These are phyloP conservation scores for Tauraco hartlaubi DNA, from an alignment of 2,797 vertebrate species.

Conservation along the genomic window DNA sequence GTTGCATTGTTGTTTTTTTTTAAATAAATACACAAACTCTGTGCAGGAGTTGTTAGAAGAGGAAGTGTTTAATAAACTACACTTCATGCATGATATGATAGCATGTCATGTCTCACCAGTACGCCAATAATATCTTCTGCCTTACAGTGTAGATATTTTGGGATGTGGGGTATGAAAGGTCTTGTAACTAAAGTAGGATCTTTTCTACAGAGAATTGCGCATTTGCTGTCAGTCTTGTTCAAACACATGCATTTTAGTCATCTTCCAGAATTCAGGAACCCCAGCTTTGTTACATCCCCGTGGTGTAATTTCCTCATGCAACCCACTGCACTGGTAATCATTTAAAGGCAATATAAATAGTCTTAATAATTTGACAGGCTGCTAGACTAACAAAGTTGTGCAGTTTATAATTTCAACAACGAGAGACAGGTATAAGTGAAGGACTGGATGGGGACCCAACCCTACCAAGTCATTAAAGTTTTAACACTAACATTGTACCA, in stretches of 20 bases:
- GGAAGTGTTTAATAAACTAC: background rate
- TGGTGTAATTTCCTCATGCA: background rate
- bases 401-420: background rate
- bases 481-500: background rate
- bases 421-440: background rate
- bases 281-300: fast-evolving
- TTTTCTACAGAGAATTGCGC: background rate
- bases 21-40: background rate
- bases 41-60: background rate
- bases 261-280: background rate
- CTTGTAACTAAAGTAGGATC: background rate
- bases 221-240: background rate
- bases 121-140: background rate
- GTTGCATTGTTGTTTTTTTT: background rate
- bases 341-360: background rate
- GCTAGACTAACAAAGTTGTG: background rate
- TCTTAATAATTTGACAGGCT: background rate
- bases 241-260: background rate
- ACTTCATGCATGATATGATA: background rate
- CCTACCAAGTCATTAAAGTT: background rate
- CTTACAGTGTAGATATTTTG: background rate
- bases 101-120: background rate
- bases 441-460: background rate
- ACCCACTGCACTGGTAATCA: background rate
- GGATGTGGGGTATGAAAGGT: background rate